Conservation (phyloP, 2,113 vertebrate genomes). For the Odontophorus gujanensis region DNA sequence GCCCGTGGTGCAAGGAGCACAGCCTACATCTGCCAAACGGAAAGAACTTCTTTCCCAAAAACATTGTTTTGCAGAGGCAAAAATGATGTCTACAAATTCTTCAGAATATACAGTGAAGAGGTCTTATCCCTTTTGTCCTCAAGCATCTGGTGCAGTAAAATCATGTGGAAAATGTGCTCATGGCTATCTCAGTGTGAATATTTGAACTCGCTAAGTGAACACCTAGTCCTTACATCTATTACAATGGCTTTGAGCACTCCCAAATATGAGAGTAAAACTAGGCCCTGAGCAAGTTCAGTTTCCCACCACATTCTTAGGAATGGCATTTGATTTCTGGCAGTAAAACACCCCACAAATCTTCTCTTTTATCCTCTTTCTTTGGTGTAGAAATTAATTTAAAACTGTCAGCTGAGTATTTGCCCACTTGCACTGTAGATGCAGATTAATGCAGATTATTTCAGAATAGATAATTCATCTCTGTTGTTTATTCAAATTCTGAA, state of each 20-base stretch:
- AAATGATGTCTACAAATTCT: not conserved
- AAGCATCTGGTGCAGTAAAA: not conserved
- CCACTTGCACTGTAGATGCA: not conserved
- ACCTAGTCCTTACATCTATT: rapidly evolving
- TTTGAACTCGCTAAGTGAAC: not conserved
- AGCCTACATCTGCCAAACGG: not conserved
- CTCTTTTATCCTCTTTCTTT: not conserved
- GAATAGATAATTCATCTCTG: not conserved
- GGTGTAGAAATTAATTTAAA: not conserved
- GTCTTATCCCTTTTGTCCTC: not conserved
- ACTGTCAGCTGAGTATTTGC: not conserved
- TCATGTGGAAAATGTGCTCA: not conserved
- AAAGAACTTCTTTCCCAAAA: not conserved
- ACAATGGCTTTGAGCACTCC: not conserved
- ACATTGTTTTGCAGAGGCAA: not conserved
- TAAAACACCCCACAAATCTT: not conserved
- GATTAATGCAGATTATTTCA: not conserved
- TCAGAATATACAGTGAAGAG: not conserved
- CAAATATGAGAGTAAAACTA: not conserved
- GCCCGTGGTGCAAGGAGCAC: not conserved
- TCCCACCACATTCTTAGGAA: not conserved
- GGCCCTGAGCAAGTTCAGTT: not conserved
- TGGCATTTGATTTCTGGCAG: not conserved
- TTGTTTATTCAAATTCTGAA: not conserved
- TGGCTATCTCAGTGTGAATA: not conserved